phyloP scores from a whole-genome alignment of 2,888 invertebrate genomes.

The Bellardia bayeri region DNA sequence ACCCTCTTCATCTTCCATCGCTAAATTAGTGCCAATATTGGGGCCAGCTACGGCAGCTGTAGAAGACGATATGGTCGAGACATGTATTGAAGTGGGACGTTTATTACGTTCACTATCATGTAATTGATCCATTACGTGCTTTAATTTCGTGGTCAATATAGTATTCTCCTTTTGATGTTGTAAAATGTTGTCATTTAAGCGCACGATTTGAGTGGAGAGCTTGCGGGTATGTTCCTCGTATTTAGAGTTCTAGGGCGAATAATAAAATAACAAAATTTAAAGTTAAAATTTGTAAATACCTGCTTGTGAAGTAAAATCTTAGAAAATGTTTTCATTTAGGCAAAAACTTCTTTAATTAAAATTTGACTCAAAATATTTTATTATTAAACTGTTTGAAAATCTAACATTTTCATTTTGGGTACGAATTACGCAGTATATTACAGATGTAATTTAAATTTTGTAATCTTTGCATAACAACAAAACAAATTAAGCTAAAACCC shows the following conservation, averaged over 20 bases:
- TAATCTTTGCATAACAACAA: no score
- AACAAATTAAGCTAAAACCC: no score
- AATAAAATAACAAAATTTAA: constrained; percentile 3
- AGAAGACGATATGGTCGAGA: constrained; percentile 69
- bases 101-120: constrained; percentile 73
- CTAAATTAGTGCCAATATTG: constrained; percentile 84
- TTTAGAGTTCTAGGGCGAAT: constrained; percentile 77
- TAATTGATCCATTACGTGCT: constrained; percentile 77
- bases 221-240: constrained; percentile 82
- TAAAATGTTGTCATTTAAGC: constrained; percentile 82
- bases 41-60: constrained; percentile 58
- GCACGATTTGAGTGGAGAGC: constrained; percentile 81
- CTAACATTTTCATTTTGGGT: no score
- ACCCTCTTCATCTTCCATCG: constrained; percentile 94
- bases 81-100: constrained; percentile 75
- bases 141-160: constrained; percentile 80
- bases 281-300: background rate
- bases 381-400: no score
- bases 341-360: no score
- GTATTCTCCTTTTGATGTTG: constrained; percentile 82
- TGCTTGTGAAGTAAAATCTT: background rate
- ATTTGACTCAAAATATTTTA: no score
- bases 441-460: no score
- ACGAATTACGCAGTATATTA: no score
- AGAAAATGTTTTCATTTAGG: no score